Conservation (phyloP, 2,797 vertebrate species). For the Toxotes lorentzi region DNA sequence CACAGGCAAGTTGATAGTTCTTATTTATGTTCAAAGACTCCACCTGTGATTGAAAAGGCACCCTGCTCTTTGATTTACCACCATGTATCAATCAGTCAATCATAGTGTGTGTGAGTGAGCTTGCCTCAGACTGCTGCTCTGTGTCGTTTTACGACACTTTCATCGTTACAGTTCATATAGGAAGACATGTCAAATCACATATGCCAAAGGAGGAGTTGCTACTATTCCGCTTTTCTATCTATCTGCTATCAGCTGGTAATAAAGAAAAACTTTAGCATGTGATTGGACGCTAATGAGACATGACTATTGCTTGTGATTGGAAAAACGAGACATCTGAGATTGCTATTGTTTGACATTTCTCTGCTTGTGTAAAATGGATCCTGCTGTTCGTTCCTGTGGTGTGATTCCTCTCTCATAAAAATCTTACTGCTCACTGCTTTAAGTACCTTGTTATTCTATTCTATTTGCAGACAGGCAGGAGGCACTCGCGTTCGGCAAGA, state of each 20-base stretch:
- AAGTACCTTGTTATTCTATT: slow-evolving; percentile 43
- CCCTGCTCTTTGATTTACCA: slow-evolving; percentile 67
- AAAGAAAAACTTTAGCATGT: background rate
- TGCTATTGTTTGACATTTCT: slow-evolving; percentile 53
- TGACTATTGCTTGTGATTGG: slow-evolving; percentile 27
- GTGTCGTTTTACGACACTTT: slow-evolving; percentile 28
- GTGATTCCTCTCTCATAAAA: slow-evolving; percentile 47
- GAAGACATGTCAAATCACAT: slow-evolving; percentile 18
- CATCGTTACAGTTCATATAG: slow-evolving; percentile 36
- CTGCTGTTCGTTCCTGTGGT: slow-evolving; percentile 22
- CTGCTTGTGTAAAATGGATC: slow-evolving; percentile 34
- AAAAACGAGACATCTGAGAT: slow-evolving; percentile 29
- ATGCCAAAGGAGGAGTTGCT: slow-evolving; percentile 4
- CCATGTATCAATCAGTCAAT: slow-evolving; percentile 75
- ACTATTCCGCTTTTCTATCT: slow-evolving; percentile 1
- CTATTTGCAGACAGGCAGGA: slow-evolving; percentile 37
- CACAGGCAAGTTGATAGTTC: slow-evolving; percentile 59
- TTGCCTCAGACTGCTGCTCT: slow-evolving; percentile 24
- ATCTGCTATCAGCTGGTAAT: slow-evolving; percentile 6
- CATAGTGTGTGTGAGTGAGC: slow-evolving; percentile 45
- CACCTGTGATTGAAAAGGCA: slow-evolving; percentile 68
- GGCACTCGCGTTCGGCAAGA: slow-evolving; percentile 6
- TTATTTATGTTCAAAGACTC: slow-evolving; percentile 77
- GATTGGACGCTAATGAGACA: slow-evolving; percentile 44
- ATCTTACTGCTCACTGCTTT: slow-evolving; percentile 33